Base-by-base conservation (phyloP, 30 jellyfish, hydroid and myxozoan species). In the Cassiopea andromeda region DNA sequence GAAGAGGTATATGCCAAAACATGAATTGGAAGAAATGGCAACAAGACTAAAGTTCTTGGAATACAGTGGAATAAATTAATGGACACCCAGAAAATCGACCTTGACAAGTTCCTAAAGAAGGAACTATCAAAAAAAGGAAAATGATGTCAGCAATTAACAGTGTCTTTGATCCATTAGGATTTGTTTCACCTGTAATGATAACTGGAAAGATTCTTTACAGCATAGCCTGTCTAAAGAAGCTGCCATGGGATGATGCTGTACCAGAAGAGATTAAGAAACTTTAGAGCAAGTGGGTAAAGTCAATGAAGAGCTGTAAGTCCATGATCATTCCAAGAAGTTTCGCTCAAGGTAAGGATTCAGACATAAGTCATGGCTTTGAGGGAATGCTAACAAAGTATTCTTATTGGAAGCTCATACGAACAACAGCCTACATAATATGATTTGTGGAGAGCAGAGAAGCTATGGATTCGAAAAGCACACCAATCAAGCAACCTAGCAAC, bases 201-300 rank as follows among this genome's bases (percentile, higher is more conserved):
- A 27, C 38, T 27, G 38, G 38, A 27, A 27, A 27, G 38, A 27
- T 27, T 27, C 38, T 27, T 27, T 27, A 27, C 38, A 27, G 38
- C 38, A 27, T 27, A 27, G 38, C 82, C 57, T 92, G 98, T 78
- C 80, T 49, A 1, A 48, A 7, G 60, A 87, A 87, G 75, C 48
- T 79, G 43, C 46, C 77, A 7, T 92, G 97, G 98, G 97, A 92
- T 74, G 88, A 87, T 57, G 93, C 71, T 49, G 19, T 92, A 50
- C 77, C 84, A 27, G 64, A 59, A 27, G 93, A 92, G 49, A 60
- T 85, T 48, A 66, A 44, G 18, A 83, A 2, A 17, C 88, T 92
- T 9, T 8, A 84, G 91, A 12, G 69, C 72, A 82, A 66, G 38
- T 27, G 38, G 38, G 38, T 27, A 27, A 27, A 27, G 38, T 27